phyloP scores from a whole-genome alignment of 1,140 invertebrate species.

The Centruroides sculpturatus region DNA sequence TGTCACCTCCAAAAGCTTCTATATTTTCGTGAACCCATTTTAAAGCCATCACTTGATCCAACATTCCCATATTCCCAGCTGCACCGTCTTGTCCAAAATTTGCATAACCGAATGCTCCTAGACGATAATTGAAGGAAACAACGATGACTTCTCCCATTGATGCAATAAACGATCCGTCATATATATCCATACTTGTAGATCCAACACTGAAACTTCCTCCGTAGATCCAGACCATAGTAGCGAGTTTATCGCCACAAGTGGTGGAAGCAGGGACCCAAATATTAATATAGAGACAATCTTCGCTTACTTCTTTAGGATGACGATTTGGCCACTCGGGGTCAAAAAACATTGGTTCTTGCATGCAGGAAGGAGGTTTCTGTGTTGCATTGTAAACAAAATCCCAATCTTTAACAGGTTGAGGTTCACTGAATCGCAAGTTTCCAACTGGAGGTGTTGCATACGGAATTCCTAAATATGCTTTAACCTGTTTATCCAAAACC shows the following conservation, averaged over 20 bases:
- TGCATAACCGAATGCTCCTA: constrained; percentile 29
- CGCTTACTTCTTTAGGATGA: constrained; percentile 3
- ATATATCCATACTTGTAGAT: not conserved
- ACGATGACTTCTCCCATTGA: constrained; percentile 46
- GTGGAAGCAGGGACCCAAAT: constrained; percentile 23
- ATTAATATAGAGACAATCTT: constrained; percentile 33
- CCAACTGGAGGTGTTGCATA: too few species aligned
- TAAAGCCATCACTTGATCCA: constrained; percentile 18
- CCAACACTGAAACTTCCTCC: constrained; percentile 12
- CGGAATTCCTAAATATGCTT: too few species aligned
- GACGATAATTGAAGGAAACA: constrained; percentile 38
- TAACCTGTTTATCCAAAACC: too few species aligned
- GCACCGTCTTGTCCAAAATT: constrained; percentile 10
- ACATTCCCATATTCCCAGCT: constrained; percentile 22
- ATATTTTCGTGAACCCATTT: constrained; percentile 20
- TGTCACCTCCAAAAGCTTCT: constrained; percentile 19
- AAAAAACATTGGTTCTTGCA: constrained; percentile 57
- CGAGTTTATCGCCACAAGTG: not conserved
- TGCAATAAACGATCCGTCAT: constrained; percentile 62
- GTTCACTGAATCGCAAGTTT: too few species aligned
- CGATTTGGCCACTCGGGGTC: constrained; percentile 47
- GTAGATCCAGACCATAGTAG: constrained; percentile 13
- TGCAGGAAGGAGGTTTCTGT: not conserved
- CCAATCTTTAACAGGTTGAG: not conserved
- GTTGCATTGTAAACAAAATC: too few species aligned